phyloP scores from a whole-genome alignment of 2,113 vertebrate species.

The Peromyscus californicus region DNA sequence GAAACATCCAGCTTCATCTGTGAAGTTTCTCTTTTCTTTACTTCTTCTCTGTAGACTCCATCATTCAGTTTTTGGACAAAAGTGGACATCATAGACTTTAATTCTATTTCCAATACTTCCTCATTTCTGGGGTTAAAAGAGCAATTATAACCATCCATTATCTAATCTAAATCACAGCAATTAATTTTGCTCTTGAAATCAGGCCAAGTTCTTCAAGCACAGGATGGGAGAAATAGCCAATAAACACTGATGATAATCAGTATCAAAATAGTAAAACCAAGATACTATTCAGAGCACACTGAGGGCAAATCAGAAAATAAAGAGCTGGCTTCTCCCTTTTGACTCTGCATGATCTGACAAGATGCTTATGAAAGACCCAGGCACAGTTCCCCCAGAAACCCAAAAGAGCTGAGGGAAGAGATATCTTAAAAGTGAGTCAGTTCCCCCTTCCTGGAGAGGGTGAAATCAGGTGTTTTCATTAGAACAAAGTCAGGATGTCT shows the following conservation, averaged over 20 bases:
- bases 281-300: not conserved
- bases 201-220: not conserved
- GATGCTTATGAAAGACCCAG: no score
- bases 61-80: not conserved
- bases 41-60: not conserved
- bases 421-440: no score
- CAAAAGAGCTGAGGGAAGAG: no score
- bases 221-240: not conserved
- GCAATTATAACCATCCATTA: not conserved
- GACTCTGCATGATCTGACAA: not conserved
- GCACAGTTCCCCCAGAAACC: no score
- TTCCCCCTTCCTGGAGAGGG: no score
- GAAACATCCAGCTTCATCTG: not conserved
- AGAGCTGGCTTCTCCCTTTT: not conserved
- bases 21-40: not conserved
- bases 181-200: not conserved
- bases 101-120: not conserved
- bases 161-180: not conserved
- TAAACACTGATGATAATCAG: not conserved
- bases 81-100: no score
- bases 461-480: no score
- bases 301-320: not conserved
- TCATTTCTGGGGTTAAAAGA: not conserved
- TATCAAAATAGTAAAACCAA: not conserved
- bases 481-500: no score